Conservation (phyloP, 2,113 vertebrate genomes). For the Tricholaema leucomelas region DNA sequence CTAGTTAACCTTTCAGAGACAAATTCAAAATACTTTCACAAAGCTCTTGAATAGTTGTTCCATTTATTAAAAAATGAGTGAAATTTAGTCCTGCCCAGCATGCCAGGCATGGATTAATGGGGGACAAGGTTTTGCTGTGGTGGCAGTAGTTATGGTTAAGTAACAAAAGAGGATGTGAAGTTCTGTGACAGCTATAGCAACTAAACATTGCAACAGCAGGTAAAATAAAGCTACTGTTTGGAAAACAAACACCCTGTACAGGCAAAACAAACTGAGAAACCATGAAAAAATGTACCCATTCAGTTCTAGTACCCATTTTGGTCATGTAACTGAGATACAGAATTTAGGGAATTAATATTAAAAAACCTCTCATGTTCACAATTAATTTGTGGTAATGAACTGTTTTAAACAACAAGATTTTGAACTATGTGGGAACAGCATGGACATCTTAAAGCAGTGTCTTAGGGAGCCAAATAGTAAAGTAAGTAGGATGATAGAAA, state of each 20-base stretch:
- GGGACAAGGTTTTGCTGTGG: background rate
- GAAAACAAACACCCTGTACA: background rate
- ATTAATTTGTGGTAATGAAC: background rate
- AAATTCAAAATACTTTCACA: background rate
- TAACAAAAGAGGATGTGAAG: background rate
- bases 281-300: background rate
- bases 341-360: background rate
- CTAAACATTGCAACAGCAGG: background rate
- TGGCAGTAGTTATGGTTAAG: background rate
- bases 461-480: background rate
- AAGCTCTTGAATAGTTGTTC: background rate
- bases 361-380: background rate
- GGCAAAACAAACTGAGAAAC: background rate
- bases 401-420: background rate
- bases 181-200: background rate
- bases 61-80: background rate
- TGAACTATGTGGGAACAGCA: background rate
- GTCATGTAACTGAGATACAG: background rate
- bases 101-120: background rate
- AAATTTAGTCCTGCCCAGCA: background rate
- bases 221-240: background rate
- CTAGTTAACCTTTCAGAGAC: background rate
- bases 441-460: background rate
- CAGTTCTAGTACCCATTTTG: background rate
- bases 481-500: background rate